Conservation (phyloP, 2,797 vertebrate genomes). For the Alosa sapidissima region DNA sequence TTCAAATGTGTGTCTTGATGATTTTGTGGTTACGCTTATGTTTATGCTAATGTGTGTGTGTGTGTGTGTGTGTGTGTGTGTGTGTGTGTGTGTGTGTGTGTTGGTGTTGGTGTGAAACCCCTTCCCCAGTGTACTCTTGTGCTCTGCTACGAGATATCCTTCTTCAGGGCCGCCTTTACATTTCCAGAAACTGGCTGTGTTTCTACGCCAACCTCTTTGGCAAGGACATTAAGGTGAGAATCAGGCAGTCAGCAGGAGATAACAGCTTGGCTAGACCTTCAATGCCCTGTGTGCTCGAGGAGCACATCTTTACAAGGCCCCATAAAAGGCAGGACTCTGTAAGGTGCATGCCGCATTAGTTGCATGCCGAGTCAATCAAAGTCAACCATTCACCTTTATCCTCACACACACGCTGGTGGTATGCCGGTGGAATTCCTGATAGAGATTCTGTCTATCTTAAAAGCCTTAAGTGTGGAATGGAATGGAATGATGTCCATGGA, state of each 20-base stretch:
- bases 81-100: neutral
- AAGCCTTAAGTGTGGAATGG: conserved; percentile 13
- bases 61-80: neutral
- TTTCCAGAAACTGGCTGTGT: conserved; percentile 96
- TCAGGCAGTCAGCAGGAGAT: neutral
- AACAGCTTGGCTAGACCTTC: neutral
- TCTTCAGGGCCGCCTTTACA: conserved; percentile 94
- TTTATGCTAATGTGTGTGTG: neutral
- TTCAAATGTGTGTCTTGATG: neutral
- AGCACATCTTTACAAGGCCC: neutral
- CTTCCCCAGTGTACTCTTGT: conserved; percentile 87
- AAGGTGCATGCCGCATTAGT: neutral
- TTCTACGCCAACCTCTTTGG: conserved; percentile 97
- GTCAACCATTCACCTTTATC: conserved; percentile 11
- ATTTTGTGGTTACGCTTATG: no score
- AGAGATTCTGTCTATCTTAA: conserved; percentile 1
- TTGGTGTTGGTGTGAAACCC: neutral
- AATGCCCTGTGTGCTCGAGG: neutral
- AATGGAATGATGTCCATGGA: neutral
- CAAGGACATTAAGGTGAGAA: conserved; percentile 90
- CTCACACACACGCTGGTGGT: neutral
- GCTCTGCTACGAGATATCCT: conserved; percentile 94
- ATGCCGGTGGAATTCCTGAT: neutral
- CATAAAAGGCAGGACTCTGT: neutral
- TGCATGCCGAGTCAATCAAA: neutral